phyloP scores from a whole-genome alignment of 2,888 invertebrate species.

The Rhamphomyia laevipes region DNA sequence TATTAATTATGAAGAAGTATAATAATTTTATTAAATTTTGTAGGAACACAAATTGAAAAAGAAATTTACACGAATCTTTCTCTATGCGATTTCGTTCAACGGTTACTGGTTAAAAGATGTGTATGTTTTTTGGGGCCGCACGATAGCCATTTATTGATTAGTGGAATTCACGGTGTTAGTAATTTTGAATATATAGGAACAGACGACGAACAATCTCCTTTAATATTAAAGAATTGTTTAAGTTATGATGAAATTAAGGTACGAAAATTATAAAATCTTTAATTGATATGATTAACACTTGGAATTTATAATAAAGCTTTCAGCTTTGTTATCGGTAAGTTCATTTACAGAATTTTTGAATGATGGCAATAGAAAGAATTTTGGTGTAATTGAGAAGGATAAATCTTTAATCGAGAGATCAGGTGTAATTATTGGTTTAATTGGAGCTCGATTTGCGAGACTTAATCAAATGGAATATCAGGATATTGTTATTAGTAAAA shows the following conservation, averaged over 20 bases:
- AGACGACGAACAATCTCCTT: conserved; percentile 31
- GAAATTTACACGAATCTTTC: conserved; percentile 34
- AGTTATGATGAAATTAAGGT: conserved; percentile 45
- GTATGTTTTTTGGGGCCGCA: conserved; percentile 30
- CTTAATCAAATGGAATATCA: conserved; percentile 35
- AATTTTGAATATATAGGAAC: conserved; percentile 40
- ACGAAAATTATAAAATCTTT: too few species aligned
- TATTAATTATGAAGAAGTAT: too few species aligned
- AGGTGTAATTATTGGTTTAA: conserved; percentile 35
- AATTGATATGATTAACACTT: not conserved
- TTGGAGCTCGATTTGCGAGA: conserved; percentile 31
- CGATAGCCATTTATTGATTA: conserved; percentile 32
- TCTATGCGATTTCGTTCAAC: conserved; percentile 35
- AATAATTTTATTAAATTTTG: not conserved
- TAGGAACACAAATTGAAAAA: conserved; percentile 27
- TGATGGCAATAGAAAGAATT: conserved; percentile 39
- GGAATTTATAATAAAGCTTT: conserved; percentile 15
- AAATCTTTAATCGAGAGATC: conserved; percentile 30
- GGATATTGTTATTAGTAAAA: conserved; percentile 34
- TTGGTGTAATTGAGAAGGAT: conserved; percentile 27
- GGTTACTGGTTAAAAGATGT: conserved; percentile 39
- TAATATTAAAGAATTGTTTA: conserved; percentile 38
- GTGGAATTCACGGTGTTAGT: conserved; percentile 30
- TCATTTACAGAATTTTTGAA: conserved; percentile 42
- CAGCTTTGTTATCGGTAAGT: conserved; percentile 39